Base-by-base conservation (phyloP, 2,113 vertebrate species). In the Podarcis muralis region DNA sequence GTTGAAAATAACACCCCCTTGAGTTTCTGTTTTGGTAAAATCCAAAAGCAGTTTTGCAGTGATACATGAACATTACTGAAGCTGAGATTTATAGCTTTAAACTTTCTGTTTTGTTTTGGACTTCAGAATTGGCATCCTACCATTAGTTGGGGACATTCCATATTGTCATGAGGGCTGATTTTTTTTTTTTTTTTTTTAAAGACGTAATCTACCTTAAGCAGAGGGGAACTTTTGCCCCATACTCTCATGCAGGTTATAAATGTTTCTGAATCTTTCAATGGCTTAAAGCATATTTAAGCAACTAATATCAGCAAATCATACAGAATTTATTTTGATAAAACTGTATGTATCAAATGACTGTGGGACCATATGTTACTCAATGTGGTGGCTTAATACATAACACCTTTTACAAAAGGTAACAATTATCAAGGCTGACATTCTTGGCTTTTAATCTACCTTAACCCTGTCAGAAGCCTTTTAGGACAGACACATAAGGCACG, bases 241-340 rank as follows among this genome's bases (percentile, higher is more conserved):
- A 89, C 93, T 92, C 87, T 90, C 90, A 87, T 81, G 92, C 90
- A 93, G 90, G 91, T 92, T 89, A 85, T 90, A 91, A 92, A 93
- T 85, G 90, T 94, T 96, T 86, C 89, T 88, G 89, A 83, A 92
- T 89, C 92, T 93, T 91, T 18, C 92, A 94, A 79, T 92, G 95
- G 92, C 94, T 96, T 96, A 96, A 95, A 96, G 95, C 90, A 96
- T 96, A 95, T 96, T 95, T 96, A 96, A 96, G 94, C 95, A 94
- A 94, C 86, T 95, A 90, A 18, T 93, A 91, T 96, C 87, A 88
- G 94, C 92, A 93, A 93, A 91, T 95, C 94, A 59, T 92, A 84
- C 89, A 90, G 86, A 93, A 94, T 94, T 94, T 93, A 85, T 96
- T 97, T 96, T 94, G 92, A 95, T 96, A 95, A 96, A 91, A 68